Evolutionary conservation across 2,888 invertebrate species (phyloP).

Genomic region (Amblyjoppa proteus): DNA sequence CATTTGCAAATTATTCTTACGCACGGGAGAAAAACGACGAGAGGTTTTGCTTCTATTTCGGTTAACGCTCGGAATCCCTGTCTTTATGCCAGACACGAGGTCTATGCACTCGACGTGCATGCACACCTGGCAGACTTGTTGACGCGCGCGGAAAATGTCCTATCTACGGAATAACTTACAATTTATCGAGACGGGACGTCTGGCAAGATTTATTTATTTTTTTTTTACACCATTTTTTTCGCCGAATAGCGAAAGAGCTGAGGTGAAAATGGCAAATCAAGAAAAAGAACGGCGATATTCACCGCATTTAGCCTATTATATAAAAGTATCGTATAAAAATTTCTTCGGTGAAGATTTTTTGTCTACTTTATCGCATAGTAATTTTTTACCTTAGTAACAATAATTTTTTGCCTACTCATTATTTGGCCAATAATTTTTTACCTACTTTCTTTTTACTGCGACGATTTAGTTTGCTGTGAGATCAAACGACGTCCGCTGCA

Average conservation of each 20-base stretch:
- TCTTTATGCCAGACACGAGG: constrained; percentile 64
- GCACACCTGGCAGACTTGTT: constrained; percentile 66
- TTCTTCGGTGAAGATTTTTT: no score
- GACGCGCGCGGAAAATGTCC: constrained; percentile 58
- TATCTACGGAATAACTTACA: constrained; percentile 50
- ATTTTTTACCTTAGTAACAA: no score
- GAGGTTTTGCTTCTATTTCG: constrained; percentile 56
- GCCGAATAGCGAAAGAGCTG: neutral
- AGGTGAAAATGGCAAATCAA: no score
- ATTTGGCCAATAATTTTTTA: no score
- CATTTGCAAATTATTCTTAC: constrained; percentile 37
- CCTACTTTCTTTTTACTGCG: no score
- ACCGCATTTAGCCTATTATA: no score
- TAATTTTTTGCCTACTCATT: no score
- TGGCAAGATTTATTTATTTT: constrained; percentile 10
- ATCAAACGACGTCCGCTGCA: no score
- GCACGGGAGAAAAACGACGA: constrained; percentile 29
- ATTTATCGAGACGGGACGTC: neutral
- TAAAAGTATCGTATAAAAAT: no score
- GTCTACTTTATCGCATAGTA: no score
- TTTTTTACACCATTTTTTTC: neutral
- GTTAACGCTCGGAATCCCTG: constrained; percentile 46
- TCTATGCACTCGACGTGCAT: constrained; percentile 49
- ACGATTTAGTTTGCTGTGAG: no score
- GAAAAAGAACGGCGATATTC: no score